Evolutionary conservation across 2,888 invertebrate species (phyloP).

Genomic region (Seira sanloemensis): DNA sequence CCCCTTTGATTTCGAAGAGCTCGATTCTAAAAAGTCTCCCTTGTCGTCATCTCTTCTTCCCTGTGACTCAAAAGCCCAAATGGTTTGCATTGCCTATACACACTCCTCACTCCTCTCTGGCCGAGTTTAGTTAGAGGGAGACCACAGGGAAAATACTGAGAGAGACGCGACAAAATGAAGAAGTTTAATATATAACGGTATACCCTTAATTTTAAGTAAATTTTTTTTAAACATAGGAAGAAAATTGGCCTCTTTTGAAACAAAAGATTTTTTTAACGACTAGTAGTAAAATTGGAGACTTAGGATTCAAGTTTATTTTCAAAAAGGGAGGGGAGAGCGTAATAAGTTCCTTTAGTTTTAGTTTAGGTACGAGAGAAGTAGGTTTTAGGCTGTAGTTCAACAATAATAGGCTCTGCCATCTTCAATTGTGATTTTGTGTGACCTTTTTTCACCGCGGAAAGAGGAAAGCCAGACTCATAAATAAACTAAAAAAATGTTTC

Average conservation of each 20-base stretch:
- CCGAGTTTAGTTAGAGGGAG: constrained; percentile 16
- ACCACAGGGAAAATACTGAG: constrained; percentile 9
- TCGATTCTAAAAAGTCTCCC: constrained; percentile 48
- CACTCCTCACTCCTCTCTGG: constrained; percentile 8
- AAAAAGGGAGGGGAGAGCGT: background rate
- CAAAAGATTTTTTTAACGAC: too few species aligned
- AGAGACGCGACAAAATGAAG: background rate
- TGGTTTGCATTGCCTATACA: constrained; percentile 39
- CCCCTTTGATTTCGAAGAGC: constrained; percentile 2
- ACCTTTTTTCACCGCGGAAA: background rate
- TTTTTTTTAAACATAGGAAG: too few species aligned
- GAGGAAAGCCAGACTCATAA: background rate
- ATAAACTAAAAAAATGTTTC: constrained; percentile 41
- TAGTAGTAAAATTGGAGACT: background rate
- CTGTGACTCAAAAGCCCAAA: constrained; percentile 18
- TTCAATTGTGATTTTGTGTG: constrained; percentile 13
- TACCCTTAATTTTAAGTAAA: background rate
- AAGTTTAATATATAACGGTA: constrained; percentile 13
- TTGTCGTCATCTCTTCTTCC: constrained; percentile 51
- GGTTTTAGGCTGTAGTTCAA: constrained; percentile 7
- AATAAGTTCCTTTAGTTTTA: constrained; percentile 13
- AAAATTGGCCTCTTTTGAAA: background rate
- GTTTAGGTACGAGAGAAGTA: background rate
- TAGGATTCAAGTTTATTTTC: background rate
- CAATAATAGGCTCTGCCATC: background rate